phyloP scores from a whole-genome alignment of 1,140 invertebrate species.

The Panulirus ornatus region DNA sequence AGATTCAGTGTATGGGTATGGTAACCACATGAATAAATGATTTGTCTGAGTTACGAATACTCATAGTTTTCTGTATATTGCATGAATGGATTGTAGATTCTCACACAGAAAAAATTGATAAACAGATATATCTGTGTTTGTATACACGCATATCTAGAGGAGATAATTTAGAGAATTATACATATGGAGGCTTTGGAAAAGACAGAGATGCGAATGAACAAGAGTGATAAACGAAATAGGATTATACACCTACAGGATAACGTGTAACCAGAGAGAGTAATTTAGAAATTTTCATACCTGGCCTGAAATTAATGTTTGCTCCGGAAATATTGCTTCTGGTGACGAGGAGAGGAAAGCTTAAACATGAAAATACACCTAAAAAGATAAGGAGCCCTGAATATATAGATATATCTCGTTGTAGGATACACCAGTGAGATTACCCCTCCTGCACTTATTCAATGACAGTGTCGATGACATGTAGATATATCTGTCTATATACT shows the following conservation, averaged over 20 bases:
- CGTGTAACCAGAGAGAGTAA: neutral
- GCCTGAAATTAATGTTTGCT: slow-evolving; percentile 47
- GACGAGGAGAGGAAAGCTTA: slow-evolving; percentile 9
- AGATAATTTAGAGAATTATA: neutral
- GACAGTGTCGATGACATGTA: too few relatives aligned
- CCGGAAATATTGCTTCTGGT: slow-evolving; percentile 1
- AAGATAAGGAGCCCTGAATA: neutral
- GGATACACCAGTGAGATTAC: too few relatives aligned
- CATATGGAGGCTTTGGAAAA: neutral
- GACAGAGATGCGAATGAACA: neutral
- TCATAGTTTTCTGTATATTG: too few relatives aligned
- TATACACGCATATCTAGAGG: too few relatives aligned
- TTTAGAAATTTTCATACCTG: slow-evolving; percentile 23
- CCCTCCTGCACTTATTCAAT: too few relatives aligned
- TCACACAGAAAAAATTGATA: neutral
- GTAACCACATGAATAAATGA: too few relatives aligned
- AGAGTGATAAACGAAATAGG: neutral
- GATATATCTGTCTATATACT: too few relatives aligned
- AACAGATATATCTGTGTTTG: neutral
- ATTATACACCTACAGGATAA: neutral
- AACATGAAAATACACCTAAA: neutral
- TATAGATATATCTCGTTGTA: too few relatives aligned
- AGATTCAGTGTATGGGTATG: too few relatives aligned
- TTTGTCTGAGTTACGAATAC: too few relatives aligned
- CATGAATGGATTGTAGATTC: too few relatives aligned